Conservation (phyloP, 2,113 vertebrate genomes). For the Taurulus bubalis region DNA sequence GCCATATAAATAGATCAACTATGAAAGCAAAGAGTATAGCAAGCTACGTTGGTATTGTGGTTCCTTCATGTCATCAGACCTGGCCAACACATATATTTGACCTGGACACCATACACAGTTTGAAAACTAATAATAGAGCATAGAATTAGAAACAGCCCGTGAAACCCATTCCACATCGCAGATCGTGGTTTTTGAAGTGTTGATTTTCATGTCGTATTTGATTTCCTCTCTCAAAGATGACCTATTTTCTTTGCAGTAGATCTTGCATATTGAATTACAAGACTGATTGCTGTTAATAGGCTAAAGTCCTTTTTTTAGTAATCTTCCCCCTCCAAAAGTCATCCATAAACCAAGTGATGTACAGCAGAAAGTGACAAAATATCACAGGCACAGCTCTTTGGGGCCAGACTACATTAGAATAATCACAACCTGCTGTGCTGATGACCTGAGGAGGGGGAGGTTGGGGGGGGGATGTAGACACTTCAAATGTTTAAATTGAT, state of each 20-base stretch:
- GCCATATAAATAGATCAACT: conserved; percentile 16
- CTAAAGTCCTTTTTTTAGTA: conserved; percentile 67
- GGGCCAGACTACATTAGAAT: conserved; percentile 62
- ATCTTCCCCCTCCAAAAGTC: conserved; percentile 34
- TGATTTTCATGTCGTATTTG: conserved; percentile 50
- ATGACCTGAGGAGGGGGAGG: conserved; percentile 49
- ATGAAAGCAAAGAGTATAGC: not conserved
- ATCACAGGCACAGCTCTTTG: conserved; percentile 40
- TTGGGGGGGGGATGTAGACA: conserved; percentile 53
- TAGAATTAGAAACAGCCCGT: conserved; percentile 47
- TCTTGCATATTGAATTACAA: conserved; percentile 65
- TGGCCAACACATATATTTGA: conserved; percentile 27
- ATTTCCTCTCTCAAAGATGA: conserved; percentile 55
- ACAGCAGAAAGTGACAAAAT: conserved; percentile 66
- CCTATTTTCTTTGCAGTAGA: conserved; percentile 67
- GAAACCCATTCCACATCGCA: conserved; percentile 39
- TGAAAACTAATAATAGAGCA: conserved; percentile 48
- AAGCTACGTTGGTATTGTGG: not conserved
- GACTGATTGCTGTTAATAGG: conserved; percentile 65
- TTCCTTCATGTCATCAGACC: conserved; percentile 2
- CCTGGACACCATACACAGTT: conserved; percentile 27
- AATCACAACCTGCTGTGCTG: conserved; percentile 62
- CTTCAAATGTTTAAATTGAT: conserved; percentile 71
- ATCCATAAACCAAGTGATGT: conserved; percentile 47
- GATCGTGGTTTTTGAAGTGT: conserved; percentile 42